phyloP scores from a whole-genome alignment of 2,888 invertebrate genomes.

The Drosophila algonquin region DNA sequence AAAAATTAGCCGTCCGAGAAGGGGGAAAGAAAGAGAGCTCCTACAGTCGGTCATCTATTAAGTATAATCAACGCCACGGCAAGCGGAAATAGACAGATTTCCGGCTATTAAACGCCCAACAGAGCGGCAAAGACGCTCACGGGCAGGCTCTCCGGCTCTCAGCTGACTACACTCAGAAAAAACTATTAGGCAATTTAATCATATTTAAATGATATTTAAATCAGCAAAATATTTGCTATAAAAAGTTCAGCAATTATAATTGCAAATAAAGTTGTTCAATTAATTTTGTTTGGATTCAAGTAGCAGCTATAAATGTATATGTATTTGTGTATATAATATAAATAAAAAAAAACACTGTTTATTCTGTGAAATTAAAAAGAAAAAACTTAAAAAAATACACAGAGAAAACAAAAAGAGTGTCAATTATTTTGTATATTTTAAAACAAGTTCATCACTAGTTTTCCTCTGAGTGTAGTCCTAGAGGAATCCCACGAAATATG shows the following conservation, averaged over 20 bases:
- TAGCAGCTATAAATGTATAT: not conserved
- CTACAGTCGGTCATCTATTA: slow-evolving; percentile 75
- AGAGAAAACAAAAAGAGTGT: not conserved
- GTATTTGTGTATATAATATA: not conserved
- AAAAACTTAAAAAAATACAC: not conserved
- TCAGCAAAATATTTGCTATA: too few relatives aligned
- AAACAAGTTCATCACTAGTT: not conserved
- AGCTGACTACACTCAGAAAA: slow-evolving; percentile 23
- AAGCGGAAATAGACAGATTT: slow-evolving; percentile 80
- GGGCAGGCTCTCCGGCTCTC: slow-evolving; percentile 27
- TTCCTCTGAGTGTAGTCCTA: slow-evolving; percentile 37
- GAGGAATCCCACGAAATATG: slow-evolving; percentile 26
- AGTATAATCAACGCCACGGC: slow-evolving; percentile 79
- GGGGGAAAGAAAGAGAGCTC: slow-evolving; percentile 6
- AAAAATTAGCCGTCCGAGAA: slow-evolving; percentile 64
- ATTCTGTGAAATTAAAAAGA: not conserved
- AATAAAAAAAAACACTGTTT: not conserved
- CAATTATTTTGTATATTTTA: not conserved
- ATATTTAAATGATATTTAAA: too few relatives aligned
- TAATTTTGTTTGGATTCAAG: not conserved
- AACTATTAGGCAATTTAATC: not conserved
- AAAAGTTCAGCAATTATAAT: too few relatives aligned
- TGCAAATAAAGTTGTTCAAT: not conserved
- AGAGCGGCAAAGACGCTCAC: slow-evolving; percentile 63
- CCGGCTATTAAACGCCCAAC: slow-evolving; percentile 79